Evolutionary conservation across 1,140 invertebrate species (phyloP), one percentile per base, ranked within the genome.

Genomic region (Bombus pyrosoma): DNA sequence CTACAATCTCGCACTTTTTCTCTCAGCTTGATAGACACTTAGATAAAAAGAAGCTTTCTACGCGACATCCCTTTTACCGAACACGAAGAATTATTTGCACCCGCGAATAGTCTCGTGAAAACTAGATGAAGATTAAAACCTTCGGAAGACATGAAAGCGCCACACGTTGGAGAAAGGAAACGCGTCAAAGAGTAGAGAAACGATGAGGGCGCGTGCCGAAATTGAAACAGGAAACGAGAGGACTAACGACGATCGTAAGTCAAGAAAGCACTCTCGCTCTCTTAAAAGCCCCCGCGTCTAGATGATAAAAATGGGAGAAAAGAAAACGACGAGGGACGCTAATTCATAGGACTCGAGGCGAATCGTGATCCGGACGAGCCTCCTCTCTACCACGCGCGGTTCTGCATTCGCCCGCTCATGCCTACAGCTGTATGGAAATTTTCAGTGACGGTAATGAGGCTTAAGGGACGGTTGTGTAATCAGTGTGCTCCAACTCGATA

Each of bases 141-240:
- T 69, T 39, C 22, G 9, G 37, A 28, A 28, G 68, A 69, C 10
- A 1, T 41, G 34, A 47, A 5, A 80, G 32, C 13, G 22, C 1
- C 62, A 39, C n/a, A 9, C 22, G 13, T 15, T 18, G 37, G 9
- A 22, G 12, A 28, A 9, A 53, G 10, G 32, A n/a, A 57, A 18
- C 32, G 34, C 6, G 53, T 0, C 6, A 13, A n/a, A n/a, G 18
- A 43, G 15, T 2, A 34, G 12, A 22, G 18, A 43, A 72, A 59
- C 39, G 22, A 47, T 1, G 66, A 64, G 71, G 69, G 34, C 68
- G 83, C 79, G 86, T 71, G 64, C 75, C 81, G 86, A 72, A 83
- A 90, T 84, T 83, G 81, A 88, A 90, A 87, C 89, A 90, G 91
- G 89, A 92, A 91, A 92, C 81, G 88, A 71, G 75, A 76, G 87